phyloP scores from a whole-genome alignment of 2,888 invertebrate genomes.

The Helicoverpa assulta region DNA sequence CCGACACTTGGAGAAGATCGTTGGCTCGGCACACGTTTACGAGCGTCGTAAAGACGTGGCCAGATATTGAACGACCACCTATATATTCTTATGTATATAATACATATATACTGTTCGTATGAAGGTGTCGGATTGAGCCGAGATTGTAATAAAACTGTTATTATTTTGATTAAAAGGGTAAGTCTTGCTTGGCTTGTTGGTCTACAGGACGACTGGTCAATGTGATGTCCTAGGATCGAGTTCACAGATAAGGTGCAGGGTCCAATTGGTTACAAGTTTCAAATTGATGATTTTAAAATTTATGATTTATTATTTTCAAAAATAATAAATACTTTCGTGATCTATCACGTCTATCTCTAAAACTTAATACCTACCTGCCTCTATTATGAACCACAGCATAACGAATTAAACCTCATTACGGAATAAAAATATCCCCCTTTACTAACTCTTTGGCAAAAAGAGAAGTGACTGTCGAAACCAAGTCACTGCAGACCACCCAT shows the following conservation, averaged over 20 bases:
- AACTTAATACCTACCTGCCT: no score
- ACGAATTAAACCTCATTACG: background rate
- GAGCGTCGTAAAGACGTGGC: constrained; percentile 80
- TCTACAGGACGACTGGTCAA: background rate
- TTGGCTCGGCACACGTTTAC: constrained; percentile 73
- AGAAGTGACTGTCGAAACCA: background rate
- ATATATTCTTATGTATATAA: constrained; percentile 60
- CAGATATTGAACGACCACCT: constrained; percentile 74
- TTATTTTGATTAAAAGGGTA: constrained; percentile 16
- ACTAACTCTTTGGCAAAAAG: background rate
- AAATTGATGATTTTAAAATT: no score
- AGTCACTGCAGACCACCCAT: constrained; percentile 35
- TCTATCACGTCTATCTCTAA: no score
- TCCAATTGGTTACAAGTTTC: no score
- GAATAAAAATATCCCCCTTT: background rate
- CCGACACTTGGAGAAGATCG: constrained; percentile 76
- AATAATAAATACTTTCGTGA: no score
- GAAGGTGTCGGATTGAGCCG: constrained; percentile 36
- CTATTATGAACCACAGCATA: no score
- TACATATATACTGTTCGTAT: constrained; percentile 40
- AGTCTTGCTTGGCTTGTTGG: background rate
- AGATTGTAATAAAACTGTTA: constrained; percentile 24
- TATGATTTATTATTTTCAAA: no score
- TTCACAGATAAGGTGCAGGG: background rate
- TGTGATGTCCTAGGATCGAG: background rate